Evolutionary conservation across 92 coral and sea anemone genomes (phyloP).

Genomic region (Actinostola sp.): DNA sequence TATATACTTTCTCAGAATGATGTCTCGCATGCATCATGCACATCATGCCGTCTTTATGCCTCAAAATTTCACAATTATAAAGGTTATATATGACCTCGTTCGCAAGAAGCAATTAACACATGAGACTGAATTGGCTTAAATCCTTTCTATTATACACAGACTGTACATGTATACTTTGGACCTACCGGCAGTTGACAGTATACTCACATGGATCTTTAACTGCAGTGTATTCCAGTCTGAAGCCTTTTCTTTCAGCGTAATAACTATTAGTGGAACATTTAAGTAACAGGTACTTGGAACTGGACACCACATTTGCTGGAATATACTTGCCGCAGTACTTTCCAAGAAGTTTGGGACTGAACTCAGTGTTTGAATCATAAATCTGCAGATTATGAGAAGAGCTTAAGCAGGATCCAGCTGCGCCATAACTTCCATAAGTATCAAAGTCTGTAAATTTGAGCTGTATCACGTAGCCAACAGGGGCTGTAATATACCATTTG

Average conservation of each 20-base stretch:
- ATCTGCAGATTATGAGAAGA: neutral
- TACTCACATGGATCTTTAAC: constrained; percentile 5
- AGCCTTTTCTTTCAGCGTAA: neutral
- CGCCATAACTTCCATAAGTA: neutral
- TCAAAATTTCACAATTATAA: too few species aligned
- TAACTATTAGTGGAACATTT: constrained; percentile 13
- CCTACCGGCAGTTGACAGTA: too few species aligned
- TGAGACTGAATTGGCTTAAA: too few species aligned
- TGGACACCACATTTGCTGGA: constrained; percentile 55
- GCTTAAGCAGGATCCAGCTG: neutral
- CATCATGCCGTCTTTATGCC: too few species aligned
- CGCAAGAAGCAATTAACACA: too few species aligned
- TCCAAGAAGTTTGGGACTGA: constrained; percentile 46
- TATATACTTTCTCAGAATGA: too few species aligned
- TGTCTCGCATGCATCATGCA: too few species aligned
- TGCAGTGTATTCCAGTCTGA: neutral
- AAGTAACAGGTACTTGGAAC: constrained; percentile 25
- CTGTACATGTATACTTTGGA: too few species aligned
- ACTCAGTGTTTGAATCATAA: neutral
- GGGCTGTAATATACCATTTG: neutral
- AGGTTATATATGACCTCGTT: too few species aligned
- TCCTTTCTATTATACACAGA: too few species aligned
- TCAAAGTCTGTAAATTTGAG: neutral
- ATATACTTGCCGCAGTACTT: constrained; percentile 54
- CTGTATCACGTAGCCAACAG: neutral